These are phyloP conservation scores for Galaxias olidus DNA, from an alignment of 2,797 vertebrate species.

Conservation along the genomic window DNA sequence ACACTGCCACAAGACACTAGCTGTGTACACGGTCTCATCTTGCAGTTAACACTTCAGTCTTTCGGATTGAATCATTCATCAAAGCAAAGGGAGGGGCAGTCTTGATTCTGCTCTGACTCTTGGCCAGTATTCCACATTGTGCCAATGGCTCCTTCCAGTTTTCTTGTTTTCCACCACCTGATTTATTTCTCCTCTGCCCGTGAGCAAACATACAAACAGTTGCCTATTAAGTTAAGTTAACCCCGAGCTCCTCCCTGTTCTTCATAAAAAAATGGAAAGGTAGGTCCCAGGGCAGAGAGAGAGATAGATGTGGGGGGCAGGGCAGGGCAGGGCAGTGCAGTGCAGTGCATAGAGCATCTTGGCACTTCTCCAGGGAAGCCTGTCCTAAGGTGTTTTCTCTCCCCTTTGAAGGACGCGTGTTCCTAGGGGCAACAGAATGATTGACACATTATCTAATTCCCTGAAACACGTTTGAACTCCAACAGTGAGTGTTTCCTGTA, in stretches of 20 bases:
- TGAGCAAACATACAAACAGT: background rate
- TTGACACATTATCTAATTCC: conserved; percentile 4
- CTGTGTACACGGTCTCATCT: too few species aligned
- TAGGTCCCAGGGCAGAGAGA: background rate
- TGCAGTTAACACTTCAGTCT: too few species aligned
- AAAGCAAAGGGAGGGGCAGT: too few species aligned
- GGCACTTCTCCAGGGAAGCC: conserved; percentile 16
- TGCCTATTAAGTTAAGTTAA: conserved; percentile 21
- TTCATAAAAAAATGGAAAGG: conserved; percentile 8
- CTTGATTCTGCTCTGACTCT: too few species aligned
- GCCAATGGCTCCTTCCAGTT: background rate
- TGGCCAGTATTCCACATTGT: too few species aligned
- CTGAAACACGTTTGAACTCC: background rate
- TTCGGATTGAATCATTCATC: too few species aligned
- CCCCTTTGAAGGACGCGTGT: conserved; percentile 5
- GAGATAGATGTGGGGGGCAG: background rate
- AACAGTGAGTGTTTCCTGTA: background rate
- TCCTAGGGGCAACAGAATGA: conserved; percentile 5
- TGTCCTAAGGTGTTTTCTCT: background rate
- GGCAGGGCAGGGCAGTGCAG: too few species aligned
- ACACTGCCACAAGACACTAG: too few species aligned
- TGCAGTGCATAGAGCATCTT: conserved; percentile 4
- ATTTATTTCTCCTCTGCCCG: conserved; percentile 3
- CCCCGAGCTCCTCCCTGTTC: conserved; percentile 33
- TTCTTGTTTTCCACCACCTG: background rate